phyloP scores from a whole-genome alignment of 2,113 vertebrate species.

The Salvelinus fontinalis region DNA sequence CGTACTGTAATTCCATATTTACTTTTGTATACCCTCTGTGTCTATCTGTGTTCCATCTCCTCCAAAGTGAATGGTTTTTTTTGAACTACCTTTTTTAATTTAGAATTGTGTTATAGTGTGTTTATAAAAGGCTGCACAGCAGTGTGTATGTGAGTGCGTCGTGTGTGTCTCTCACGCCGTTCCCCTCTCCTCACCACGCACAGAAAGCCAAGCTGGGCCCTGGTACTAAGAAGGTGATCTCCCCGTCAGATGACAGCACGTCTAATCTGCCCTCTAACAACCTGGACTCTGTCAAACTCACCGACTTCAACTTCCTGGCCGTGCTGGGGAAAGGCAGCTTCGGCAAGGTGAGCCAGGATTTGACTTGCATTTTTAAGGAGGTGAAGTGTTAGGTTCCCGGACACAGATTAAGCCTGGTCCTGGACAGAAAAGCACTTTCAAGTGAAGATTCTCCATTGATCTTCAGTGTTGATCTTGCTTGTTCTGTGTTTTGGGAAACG shows the following conservation, averaged over 20 bases:
- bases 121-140: not conserved
- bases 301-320: slow-evolving; percentile 92
- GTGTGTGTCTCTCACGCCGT: not conserved
- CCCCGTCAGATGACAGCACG: slow-evolving; percentile 77
- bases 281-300: slow-evolving; percentile 87
- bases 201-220: slow-evolving; percentile 97
- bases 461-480: no score
- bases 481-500: no score
- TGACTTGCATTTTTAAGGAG: no score
- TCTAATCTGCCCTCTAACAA: slow-evolving; percentile 77
- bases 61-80: not conserved
- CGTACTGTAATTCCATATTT: no score
- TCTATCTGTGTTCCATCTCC: not conserved
- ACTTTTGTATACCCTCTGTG: not conserved
- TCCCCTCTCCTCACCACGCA: slow-evolving; percentile 63
- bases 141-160: not conserved
- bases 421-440: no score
- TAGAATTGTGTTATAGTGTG: not conserved
- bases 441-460: no score
- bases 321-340: slow-evolving; percentile 97
- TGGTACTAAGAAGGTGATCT: slow-evolving; percentile 82
- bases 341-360: slow-evolving; percentile 79
- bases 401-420: no score
- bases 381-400: no score
- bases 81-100: not conserved